Evolutionary conservation across 2,888 invertebrate species (phyloP).

Genomic region (Orthonevra nobilis): DNA sequence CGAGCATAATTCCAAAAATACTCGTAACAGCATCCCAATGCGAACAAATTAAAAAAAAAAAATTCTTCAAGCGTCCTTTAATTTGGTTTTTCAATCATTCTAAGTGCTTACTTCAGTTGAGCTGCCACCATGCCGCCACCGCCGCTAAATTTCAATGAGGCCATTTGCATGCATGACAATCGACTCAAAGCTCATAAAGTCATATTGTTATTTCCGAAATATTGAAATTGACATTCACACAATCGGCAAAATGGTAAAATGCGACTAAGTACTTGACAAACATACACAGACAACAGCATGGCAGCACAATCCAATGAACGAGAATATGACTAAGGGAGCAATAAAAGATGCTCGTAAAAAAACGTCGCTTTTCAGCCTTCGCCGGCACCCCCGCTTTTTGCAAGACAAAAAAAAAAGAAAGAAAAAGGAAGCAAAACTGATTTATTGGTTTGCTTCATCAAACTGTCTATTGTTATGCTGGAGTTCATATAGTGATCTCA

Average conservation of each 20-base stretch:
- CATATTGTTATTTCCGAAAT: slow-evolving; percentile 65
- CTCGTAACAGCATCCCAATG: too few relatives aligned
- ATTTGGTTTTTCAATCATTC: slow-evolving; percentile 45
- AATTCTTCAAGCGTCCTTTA: slow-evolving; percentile 1
- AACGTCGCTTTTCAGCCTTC: slow-evolving; percentile 40
- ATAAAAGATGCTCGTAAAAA: slow-evolving; percentile 63
- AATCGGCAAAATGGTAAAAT: slow-evolving; percentile 64
- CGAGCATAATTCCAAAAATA: too few relatives aligned
- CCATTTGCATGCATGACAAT: slow-evolving; percentile 79
- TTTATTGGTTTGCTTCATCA: slow-evolving; percentile 71
- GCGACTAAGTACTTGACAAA: slow-evolving; percentile 48
- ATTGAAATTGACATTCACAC: slow-evolving; percentile 67
- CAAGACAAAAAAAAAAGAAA: too few relatives aligned
- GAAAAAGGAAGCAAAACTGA: too few relatives aligned
- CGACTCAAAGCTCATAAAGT: slow-evolving; percentile 70
- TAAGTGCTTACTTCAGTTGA: slow-evolving; percentile 28
- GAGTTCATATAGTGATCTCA: slow-evolving; percentile 67
- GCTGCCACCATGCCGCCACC: background rate
- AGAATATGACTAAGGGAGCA: slow-evolving; percentile 43
- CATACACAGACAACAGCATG: slow-evolving; percentile 7
- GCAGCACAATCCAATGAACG: slow-evolving; percentile 20
- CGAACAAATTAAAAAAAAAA: too few relatives aligned
- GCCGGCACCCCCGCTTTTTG: too few relatives aligned
- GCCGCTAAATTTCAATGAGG: slow-evolving; percentile 73
- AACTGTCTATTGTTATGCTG: slow-evolving; percentile 68